A percentile compares a stretch with the other conserved stretches of the same genome.
Conservation (phyloP, 2,113 vertebrate genomes). For the Epinephelus moara region DNA sequence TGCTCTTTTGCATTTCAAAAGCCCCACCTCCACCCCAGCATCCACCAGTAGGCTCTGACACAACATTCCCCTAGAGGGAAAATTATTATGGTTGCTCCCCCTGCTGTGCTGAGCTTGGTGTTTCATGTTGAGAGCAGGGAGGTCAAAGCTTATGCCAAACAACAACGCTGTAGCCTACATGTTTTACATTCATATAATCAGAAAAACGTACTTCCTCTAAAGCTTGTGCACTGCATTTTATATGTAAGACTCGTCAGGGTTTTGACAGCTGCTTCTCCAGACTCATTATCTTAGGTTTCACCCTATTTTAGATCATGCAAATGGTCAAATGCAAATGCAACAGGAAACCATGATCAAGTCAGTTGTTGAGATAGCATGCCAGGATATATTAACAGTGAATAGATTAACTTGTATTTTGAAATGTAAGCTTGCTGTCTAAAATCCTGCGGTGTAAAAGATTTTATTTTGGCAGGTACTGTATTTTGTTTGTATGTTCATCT, state of each 20-base stretch:
- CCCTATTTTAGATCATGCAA: neutral
- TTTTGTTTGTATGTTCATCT: neutral
- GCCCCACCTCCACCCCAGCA: neutral
- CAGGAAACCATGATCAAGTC: neutral
- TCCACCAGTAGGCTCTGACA: neutral
- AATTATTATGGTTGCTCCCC: conserved; percentile 3
- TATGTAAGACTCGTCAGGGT: neutral
- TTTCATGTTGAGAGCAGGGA: conserved; percentile 9
- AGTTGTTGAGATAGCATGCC: neutral
- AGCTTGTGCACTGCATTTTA: neutral
- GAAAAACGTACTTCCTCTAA: neutral
- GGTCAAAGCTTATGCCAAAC: neutral
- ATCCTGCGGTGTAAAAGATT: neutral
- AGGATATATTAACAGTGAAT: neutral
- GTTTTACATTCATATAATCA: conserved; percentile 6
- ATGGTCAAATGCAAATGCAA: neutral
- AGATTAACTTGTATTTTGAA: neutral
- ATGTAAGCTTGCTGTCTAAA: neutral
- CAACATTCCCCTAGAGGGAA: neutral
- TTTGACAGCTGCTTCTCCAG: conserved; percentile 9
- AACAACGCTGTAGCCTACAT: neutral
- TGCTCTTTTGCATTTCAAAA: neutral
- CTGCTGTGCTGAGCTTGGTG: conserved; percentile 9
- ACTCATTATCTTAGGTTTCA: conserved; percentile 1
- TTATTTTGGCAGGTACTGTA: neutral